Evolutionary conservation across 2,888 invertebrate genomes (phyloP), one percentile per base, ranked within the genome.

Genomic region (Aleiodes leptofemur): DNA sequence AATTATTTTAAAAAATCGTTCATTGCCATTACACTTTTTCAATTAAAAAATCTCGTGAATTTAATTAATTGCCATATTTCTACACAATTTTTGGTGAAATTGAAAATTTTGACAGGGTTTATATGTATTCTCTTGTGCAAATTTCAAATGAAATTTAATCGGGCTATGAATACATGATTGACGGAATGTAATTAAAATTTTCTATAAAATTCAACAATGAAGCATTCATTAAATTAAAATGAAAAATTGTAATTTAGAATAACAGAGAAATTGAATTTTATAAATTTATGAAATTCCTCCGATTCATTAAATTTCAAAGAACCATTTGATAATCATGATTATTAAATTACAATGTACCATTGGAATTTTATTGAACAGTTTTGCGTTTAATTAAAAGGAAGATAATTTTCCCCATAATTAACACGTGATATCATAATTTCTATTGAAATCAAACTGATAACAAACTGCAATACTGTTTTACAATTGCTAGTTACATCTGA

Each of bases 281-380:
- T 16, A 23, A 16, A 56, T 4, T 56, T 16, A 16, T 38, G 56
- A 8, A 16, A 16, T 16, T 57, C 57, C 16, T 9, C 23, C 13
- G 13, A 23, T 29, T 23, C 38, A 38, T 38, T 5, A 5, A 38
- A 38, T 38, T 38, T 5, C 5, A 38, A 38, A 38, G 38, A 38
- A 38, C 8, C 57, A 14, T 13, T 23, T 23, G 29, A 57, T 57
- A 57, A 57, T 57, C 23, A 23, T 57, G 13, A 14, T 43, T 4
- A 61, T 38, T n/a, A n/a, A 61, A 61, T 61, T 61, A 43, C 59
- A 14, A 61, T 61, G n/a, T 14, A n/a, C 14, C n/a, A n/a, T 34
- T 34, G 7, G 16, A 64, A 64, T 64, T 64, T 48, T 11, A 64
- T 43, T 48, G 5, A 59, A 38, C 14, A 43, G 34, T 34, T 59